These are phyloP conservation scores for Neotoxoptera formosana DNA, from an alignment of 1,140 invertebrate species.

Conservation along the genomic window DNA sequence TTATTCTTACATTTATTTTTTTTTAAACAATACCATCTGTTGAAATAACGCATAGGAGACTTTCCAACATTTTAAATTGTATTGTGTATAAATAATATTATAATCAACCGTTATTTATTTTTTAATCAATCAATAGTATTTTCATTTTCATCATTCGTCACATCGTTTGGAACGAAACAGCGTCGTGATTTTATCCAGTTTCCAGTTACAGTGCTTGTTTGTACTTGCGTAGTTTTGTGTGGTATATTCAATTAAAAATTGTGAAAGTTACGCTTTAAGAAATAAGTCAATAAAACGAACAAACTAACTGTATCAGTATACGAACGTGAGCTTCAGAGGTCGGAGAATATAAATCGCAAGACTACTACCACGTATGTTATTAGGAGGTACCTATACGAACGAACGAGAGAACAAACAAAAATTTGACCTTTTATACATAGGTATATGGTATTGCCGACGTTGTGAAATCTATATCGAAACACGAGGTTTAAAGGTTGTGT, in stretches of 20 bases:
- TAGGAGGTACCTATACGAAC: neutral
- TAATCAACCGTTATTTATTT: neutral
- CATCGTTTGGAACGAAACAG: neutral
- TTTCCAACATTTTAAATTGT: neutral
- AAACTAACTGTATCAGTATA: neutral
- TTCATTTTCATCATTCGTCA: neutral
- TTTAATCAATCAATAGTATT: neutral
- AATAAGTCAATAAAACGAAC: constrained; percentile 2
- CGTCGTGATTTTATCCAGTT: neutral
- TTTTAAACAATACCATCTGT: neutral
- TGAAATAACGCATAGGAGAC: neutral
- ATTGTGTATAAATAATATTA: neutral
- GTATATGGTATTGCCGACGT: neutral
- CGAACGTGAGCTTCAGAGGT: neutral
- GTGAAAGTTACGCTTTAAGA: neutral
- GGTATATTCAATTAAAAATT: constrained; percentile 12
- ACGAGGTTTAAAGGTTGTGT: neutral
- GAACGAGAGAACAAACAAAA: constrained; percentile 6
- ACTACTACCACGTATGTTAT: neutral
- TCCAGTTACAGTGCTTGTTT: neutral
- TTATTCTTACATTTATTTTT: too few species aligned
- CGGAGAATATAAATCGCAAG: neutral
- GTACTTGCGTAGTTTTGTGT: neutral
- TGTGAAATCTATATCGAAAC: constrained; percentile 30
- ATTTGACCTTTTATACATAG: neutral